A percentile compares a stretch with the other conserved stretches of the same genome.
Evolutionary conservation across 2,888 invertebrate genomes (phyloP).

Genomic region (Ceriagrion tenellum): DNA sequence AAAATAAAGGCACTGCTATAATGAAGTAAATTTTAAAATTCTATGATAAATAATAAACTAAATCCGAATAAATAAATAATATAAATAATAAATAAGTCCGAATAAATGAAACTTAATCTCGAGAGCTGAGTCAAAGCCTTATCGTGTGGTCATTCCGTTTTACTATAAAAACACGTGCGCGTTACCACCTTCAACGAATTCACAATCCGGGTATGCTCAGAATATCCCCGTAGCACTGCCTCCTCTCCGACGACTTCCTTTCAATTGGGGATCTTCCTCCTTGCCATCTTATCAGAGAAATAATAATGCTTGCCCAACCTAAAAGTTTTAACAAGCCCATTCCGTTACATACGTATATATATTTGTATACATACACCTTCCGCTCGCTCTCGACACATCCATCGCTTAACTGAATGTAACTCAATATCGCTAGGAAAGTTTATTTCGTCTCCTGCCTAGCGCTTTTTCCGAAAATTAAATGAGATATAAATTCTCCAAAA

Average conservation of each 20-base stretch:
- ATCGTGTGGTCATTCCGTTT: too few relatives aligned
- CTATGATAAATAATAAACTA: too few relatives aligned
- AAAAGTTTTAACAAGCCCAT: slow-evolving; percentile 32
- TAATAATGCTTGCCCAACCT: background rate
- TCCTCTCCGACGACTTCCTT: background rate
- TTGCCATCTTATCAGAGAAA: background rate
- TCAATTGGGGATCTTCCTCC: background rate
- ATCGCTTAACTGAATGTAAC: background rate
- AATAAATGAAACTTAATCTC: too few relatives aligned
- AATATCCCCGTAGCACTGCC: background rate
- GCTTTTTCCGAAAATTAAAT: background rate
- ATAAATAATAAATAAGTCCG: too few relatives aligned
- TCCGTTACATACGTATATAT: background rate
- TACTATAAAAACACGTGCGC: too few relatives aligned
- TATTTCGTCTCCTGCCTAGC: background rate
- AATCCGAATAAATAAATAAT: too few relatives aligned
- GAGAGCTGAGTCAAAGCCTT: too few relatives aligned
- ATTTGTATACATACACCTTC: too few relatives aligned
- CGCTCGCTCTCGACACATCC: background rate
- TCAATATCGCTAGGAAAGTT: background rate
- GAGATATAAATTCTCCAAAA: background rate
- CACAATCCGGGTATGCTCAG: too few relatives aligned
- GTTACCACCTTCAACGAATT: too few relatives aligned
- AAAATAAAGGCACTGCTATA: too few relatives aligned
- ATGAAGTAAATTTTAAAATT: too few relatives aligned